Evolutionary conservation across 2,888 invertebrate genomes (phyloP), one percentile per base, ranked within the genome.

Genomic region (Nesidiocoris tenuis): DNA sequence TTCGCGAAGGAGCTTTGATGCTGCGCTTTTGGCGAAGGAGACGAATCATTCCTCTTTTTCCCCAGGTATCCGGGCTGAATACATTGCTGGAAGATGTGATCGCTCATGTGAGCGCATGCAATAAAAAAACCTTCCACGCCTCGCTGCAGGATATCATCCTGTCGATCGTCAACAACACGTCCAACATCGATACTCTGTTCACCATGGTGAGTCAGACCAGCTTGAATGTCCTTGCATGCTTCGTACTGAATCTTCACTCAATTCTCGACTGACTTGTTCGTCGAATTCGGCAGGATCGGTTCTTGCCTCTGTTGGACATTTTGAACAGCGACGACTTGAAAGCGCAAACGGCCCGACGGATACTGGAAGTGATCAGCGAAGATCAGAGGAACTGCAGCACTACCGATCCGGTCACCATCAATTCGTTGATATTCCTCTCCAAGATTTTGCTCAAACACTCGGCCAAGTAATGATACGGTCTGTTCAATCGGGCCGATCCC

Each of bases 241-340:
- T 18, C 23, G 3, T 25, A 12, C n/a, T 24, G 3, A 17, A 54
- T 1, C 21, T 1, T 54, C 19, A 1, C 19, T 71, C 17, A 25
- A 25, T 80, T 84, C 84, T n/a, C n/a, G n/a, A n/a, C n/a, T n/a
- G n/a, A n/a, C n/a, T n/a, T n/a, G n/a, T n/a, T n/a, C n/a, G n/a
- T n/a, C n/a, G n/a, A n/a, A n/a, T n/a, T n/a, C n/a, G n/a, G 39
- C 83, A 94, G 93, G 94, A 95, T 77, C 92, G 95, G 81, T 96
- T 98, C 83, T 87, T 97, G 82, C 94, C 95, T 0, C 87, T 96
- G 74, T 86, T 98, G 74, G 96, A 97, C 84, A 85, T 97, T 82
- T 94, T 96, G 80, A 94, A 95, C 82, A 92, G 93, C 79, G 93
- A 95, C 79, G 89, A 87, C 56, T 88, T 91, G 0, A 91, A 92